These are phyloP conservation scores for Phenganax stokvisi DNA, from an alignment of 92 coral and sea anemone genomes.

Conservation along the genomic window DNA sequence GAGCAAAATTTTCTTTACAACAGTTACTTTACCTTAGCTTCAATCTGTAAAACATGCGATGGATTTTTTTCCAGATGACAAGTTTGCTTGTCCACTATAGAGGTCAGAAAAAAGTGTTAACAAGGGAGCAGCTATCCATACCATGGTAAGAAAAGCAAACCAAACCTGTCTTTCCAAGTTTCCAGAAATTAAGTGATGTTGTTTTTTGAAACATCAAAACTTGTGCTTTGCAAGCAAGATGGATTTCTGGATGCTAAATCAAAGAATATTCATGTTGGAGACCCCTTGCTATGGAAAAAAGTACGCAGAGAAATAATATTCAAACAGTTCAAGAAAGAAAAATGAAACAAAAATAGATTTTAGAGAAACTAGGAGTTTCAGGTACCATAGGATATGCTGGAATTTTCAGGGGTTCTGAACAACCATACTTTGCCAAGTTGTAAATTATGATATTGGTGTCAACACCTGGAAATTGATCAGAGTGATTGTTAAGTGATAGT, in stretches of 20 bases:
- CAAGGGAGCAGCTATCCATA: not conserved
- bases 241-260: conserved; percentile 56
- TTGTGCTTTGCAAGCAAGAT: conserved; percentile 64
- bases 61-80: conserved; percentile 54
- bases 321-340: not conserved
- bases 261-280: not conserved
- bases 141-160: not conserved
- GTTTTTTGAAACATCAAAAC: conserved; percentile 73
- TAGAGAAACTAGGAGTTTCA: too few species aligned
- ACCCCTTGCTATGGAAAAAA: not conserved
- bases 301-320: not conserved
- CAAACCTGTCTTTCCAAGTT: conserved; percentile 76
- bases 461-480: conserved; percentile 53
- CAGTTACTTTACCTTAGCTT: conserved; percentile 58
- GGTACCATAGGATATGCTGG: conserved; percentile 80
- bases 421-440: conserved; percentile 53
- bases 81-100: conserved; percentile 46
- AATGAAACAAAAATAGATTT: too few species aligned
- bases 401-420: conserved; percentile 46
- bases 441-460: conserved; percentile 64
- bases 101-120: not conserved
- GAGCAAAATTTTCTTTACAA: not conserved
- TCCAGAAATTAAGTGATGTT: conserved; percentile 73
- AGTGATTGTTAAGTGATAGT: not conserved
- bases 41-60: conserved; percentile 59